Conservation (phyloP, 2,888 invertebrate species). For the Punctoribates punctum region DNA sequence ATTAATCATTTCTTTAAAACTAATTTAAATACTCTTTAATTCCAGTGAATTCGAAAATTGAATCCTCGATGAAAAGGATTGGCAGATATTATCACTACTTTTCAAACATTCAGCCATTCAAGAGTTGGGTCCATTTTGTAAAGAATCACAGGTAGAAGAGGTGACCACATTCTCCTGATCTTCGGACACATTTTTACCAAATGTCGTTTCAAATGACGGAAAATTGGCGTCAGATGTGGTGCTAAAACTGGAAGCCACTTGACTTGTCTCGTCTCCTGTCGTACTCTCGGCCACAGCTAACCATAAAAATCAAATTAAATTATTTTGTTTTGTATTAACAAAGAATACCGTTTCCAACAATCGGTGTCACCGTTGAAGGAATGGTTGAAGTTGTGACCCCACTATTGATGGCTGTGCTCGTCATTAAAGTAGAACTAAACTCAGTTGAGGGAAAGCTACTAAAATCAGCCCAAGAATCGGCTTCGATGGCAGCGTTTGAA, state of each 20-base stretch:
- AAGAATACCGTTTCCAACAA: not conserved
- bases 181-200: not conserved
- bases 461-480: constrained; percentile 53
- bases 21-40: not conserved
- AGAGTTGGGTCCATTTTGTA: not conserved
- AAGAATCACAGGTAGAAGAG: constrained; percentile 9
- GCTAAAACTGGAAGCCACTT: not conserved
- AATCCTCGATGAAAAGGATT: not conserved
- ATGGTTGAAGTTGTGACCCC: not conserved
- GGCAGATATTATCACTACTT: not conserved
- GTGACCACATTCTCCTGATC: constrained; percentile 26
- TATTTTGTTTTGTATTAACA: not conserved
- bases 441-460: constrained; percentile 47
- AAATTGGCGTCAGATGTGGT: not conserved
- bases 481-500: constrained; percentile 49
- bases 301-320: not conserved
- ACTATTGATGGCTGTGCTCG: not conserved
- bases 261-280: not conserved
- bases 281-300: constrained; percentile 2
- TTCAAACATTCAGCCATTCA: not conserved
- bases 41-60: not conserved
- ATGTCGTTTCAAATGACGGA: not conserved
- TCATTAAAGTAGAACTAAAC: not conserved
- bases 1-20: too few relatives aligned
- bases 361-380: not conserved